phyloP scores from a whole-genome alignment of 2,888 invertebrate genomes.

The Hydriomena furcata region DNA sequence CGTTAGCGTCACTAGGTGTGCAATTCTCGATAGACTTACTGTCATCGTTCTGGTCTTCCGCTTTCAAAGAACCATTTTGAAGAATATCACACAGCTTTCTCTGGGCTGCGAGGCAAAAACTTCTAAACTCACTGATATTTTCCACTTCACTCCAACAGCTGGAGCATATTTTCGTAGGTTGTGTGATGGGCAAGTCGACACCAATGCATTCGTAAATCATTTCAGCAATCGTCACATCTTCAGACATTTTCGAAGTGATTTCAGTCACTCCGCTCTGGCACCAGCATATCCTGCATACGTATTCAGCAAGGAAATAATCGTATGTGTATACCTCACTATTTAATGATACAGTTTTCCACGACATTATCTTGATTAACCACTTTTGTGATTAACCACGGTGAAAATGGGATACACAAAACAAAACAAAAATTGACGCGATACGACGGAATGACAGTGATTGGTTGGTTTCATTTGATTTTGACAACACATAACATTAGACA shows the following conservation, averaged over 20 bases:
- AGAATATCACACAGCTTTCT: conserved; percentile 50
- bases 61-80: conserved; percentile 20
- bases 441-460: no score
- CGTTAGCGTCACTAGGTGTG: conserved; percentile 8
- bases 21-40: neutral
- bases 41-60: neutral
- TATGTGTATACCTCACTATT: conserved; percentile 50
- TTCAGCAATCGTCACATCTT: conserved; percentile 40
- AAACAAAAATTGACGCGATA: no score
- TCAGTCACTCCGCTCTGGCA: conserved; percentile 48
- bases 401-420: no score
- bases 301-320: conserved; percentile 60
- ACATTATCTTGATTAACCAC: conserved; percentile 30
- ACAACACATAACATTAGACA: no score
- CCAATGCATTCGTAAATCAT: conserved; percentile 60
- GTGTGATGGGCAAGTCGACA: conserved; percentile 47
- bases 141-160: conserved; percentile 56
- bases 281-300: conserved; percentile 71
- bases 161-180: conserved; percentile 57
- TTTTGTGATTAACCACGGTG: no score
- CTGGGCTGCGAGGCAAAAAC: conserved; percentile 57
- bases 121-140: conserved; percentile 60
- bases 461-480: no score
- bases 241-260: conserved; percentile 36
- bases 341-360: conserved; percentile 36